These are phyloP conservation scores for Cheilosia soror DNA, from an alignment of 2,888 invertebrate species.

Conservation along the genomic window DNA sequence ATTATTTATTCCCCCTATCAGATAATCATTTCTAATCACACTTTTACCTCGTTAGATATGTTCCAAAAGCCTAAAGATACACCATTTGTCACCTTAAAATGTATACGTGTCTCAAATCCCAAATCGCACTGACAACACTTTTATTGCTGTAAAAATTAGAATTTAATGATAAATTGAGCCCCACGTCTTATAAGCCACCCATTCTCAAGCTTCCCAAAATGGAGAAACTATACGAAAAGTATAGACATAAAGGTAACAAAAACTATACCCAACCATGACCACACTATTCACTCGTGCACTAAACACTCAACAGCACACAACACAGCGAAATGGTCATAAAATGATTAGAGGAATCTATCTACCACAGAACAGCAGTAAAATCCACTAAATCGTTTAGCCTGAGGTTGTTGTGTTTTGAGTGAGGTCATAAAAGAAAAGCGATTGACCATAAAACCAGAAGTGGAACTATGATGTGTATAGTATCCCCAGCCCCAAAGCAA, in stretches of 20 bases:
- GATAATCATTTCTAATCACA: conserved; percentile 31
- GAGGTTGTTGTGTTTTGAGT: conserved; percentile 70
- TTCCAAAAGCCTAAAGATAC: conserved; percentile 19
- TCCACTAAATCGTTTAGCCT: conserved; percentile 72
- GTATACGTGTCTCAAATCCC: conserved; percentile 51
- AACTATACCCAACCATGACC: conserved; percentile 68
- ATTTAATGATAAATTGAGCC: conserved; percentile 61
- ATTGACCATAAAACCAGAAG: conserved; percentile 73
- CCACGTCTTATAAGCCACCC: conserved; percentile 31
- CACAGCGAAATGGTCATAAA: conserved; percentile 64
- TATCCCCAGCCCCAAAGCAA: conserved; percentile 9
- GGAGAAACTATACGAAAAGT: conserved; percentile 25
- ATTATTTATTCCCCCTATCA: conserved; percentile 17
- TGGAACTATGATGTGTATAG: conserved; percentile 56
- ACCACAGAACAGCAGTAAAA: conserved; percentile 74
- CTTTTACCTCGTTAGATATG: conserved; percentile 43
- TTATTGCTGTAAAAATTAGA: conserved; percentile 60
- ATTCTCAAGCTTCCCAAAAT: conserved; percentile 30
- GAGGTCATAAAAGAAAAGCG: conserved; percentile 74
- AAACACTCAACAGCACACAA: conserved; percentile 44
- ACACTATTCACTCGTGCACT: conserved; percentile 60
- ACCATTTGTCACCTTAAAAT: conserved; percentile 48
- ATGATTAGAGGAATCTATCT: conserved; percentile 75
- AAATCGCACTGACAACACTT: conserved; percentile 37
- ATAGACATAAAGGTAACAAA: conserved; percentile 44